Evolutionary conservation across 2,888 invertebrate genomes (phyloP).

Genomic region (Drosophila prostipennis): DNA sequence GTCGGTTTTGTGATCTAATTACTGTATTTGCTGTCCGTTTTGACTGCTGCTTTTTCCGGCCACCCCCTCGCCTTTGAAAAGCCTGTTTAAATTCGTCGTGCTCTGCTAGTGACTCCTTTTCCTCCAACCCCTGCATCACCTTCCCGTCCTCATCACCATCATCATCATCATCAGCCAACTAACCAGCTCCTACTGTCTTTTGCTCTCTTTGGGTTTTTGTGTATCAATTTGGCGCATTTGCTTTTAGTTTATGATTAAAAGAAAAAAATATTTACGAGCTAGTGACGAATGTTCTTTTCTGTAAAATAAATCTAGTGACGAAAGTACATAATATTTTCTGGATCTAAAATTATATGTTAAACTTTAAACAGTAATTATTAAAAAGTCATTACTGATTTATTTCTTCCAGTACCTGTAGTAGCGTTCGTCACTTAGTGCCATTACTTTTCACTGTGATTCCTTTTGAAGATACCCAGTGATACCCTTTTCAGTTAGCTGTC

Average conservation of each 20-base stretch:
- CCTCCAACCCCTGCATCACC: neutral
- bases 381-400: neutral
- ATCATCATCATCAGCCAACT: neutral
- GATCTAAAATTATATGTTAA: too few relatives aligned
- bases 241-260: slow-evolving; percentile 18
- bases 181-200: slow-evolving; percentile 27
- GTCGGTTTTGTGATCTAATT: slow-evolving; percentile 73
- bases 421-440: neutral
- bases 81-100: slow-evolving; percentile 39
- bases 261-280: neutral
- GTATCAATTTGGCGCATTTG: slow-evolving; percentile 39
- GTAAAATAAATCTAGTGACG: neutral
- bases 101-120: slow-evolving; percentile 11
- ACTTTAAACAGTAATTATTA: too few relatives aligned
- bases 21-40: slow-evolving; percentile 76
- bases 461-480: slow-evolving; percentile 48
- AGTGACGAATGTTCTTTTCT: neutral
- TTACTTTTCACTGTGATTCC: slow-evolving; percentile 37
- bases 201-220: slow-evolving; percentile 34
- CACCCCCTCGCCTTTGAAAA: slow-evolving; percentile 16
- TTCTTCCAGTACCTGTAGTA: neutral
- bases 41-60: slow-evolving; percentile 47
- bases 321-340: neutral
- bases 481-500: slow-evolving; percentile 32
- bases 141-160: neutral